Evolutionary conservation across 1,140 invertebrate genomes (phyloP).

Genomic region (Mizuhopecten yessoensis): DNA sequence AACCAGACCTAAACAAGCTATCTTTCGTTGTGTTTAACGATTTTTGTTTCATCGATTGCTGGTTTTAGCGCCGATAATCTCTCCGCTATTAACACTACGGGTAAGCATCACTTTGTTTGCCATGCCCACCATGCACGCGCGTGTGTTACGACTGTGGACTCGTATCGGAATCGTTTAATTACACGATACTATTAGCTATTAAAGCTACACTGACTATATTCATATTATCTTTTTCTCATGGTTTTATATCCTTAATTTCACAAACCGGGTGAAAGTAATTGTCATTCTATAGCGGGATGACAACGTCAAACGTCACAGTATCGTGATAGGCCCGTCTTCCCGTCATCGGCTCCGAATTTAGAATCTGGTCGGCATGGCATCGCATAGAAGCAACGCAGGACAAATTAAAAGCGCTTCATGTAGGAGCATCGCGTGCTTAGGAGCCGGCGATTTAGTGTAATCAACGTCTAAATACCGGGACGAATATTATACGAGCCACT

Average conservation of each 20-base stretch:
- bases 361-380: neutral
- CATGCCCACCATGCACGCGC: neutral
- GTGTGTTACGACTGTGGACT: neutral
- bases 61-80: conserved; percentile 3
- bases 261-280: conserved; percentile 38
- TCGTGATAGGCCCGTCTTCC: neutral
- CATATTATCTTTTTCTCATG: neutral
- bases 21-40: neutral
- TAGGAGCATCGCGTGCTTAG: conserved; percentile 31
- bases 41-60: conserved; percentile 33
- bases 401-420: conserved; percentile 38
- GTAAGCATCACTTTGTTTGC: conserved; percentile 32
- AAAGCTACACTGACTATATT: neutral
- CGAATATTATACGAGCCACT: conserved; percentile 7
- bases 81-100: neutral
- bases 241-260: conserved; percentile 36
- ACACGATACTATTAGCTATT: conserved; percentile 22
- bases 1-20: neutral
- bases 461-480: neutral
- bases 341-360: conserved; percentile 31
- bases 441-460: conserved; percentile 2
- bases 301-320: neutral
- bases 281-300: conserved; percentile 22
- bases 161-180: conserved; percentile 4
- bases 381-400: neutral